Base-by-base conservation (phyloP, 2,888 invertebrate genomes). In the Eurois occulta region DNA sequence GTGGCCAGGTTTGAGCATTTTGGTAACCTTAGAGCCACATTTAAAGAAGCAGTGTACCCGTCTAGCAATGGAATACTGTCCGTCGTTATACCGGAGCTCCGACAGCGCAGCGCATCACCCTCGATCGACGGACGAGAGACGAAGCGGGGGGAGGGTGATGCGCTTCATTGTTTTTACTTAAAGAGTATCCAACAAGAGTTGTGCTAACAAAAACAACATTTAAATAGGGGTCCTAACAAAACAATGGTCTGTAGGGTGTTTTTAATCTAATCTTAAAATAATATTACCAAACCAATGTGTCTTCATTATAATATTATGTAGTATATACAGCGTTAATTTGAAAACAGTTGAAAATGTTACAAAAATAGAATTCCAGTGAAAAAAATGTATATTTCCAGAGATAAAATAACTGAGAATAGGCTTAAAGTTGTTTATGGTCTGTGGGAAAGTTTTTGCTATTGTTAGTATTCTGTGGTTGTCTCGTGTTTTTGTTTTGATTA, bases 401-500 rank as follows among this genome's bases (percentile, higher is more conserved):
- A 32, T 35, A 55, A n/a, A 78, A 58, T 64, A n/a, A 35, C 55
- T 75, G 72, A 66, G 35, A 72, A 55, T 32, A 35, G 28, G 16
- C 67, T 65, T 60, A 55, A 62, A 41, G 60, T 71, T 60, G 62
- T 85, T 72, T 62, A 75, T 65, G 3, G 78, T 68, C 64, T 71
- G 66, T 16, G 66, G 5, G 5, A 62, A 84, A 77, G 48, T 72
- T 78, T 78, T 52, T 52, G 64, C 62, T 62, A 68, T 81, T 78
- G 71, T 86, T 78, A 75, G 75, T 71, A 86, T 84, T 87, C 78
- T 32, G 75, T 21, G 65, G 85, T 84, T 55, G 71, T 69, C 64
- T 65, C 38, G 55, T 46, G 66, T 64, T 78, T 74, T 74, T 65
- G 60, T 69, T 84, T 75, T 84, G 68, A 72, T 70, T 60, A 72